Base-by-base conservation (phyloP, 2,113 vertebrate species). In the Poecilia latipinna region DNA sequence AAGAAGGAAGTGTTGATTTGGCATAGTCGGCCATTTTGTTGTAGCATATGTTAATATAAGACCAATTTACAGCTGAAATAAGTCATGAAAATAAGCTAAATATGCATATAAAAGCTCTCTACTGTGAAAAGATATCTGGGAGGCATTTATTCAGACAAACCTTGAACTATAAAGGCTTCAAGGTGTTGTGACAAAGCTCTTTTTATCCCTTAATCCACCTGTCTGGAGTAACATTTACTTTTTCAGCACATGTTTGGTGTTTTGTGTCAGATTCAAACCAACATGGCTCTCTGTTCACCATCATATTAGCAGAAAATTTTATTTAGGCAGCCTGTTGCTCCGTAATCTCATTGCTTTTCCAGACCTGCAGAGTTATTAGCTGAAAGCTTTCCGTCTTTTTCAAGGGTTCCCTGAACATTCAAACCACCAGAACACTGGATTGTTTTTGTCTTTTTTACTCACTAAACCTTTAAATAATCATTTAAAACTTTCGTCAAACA, bases 311-410 rank as follows among this genome's bases (percentile, higher is more conserved):
- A 62, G 61, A 39, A 63, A 87, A 88, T 89, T 37, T 11, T 77
- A 82, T 89, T 86, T 60, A 51, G 48, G 79, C 68, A 62, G 72
- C 42, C 78, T 88, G 84, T 72, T 82, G 62, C 74, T 75, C 78
- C 2, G 1, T 88, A 90, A 91, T 88, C 75, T 72, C 74, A 87
- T 89, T 87, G 28, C 28, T 67, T 76, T 64, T 69, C 39, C 4
- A 39, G 15, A 70, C 70, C 68, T 8, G 29, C 37, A 64, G 24
- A 74, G 70, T 72, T 29, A 69, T 63, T 57, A 67, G 66, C 61
- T 71, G 65, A 24, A 42, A 57, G 73, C 29, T 5, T 64, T 37
- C 3, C 0, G 1, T 65, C 63, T n/a, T 69, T 68, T 51, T 70
- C 44, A 33, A 57, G 19, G 35, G 57, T 54, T 72, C 51, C 32